Evolutionary conservation across 1,140 invertebrate genomes (phyloP), one percentile per base, ranked within the genome.

Genomic region (Heliconius eleuchia): DNA sequence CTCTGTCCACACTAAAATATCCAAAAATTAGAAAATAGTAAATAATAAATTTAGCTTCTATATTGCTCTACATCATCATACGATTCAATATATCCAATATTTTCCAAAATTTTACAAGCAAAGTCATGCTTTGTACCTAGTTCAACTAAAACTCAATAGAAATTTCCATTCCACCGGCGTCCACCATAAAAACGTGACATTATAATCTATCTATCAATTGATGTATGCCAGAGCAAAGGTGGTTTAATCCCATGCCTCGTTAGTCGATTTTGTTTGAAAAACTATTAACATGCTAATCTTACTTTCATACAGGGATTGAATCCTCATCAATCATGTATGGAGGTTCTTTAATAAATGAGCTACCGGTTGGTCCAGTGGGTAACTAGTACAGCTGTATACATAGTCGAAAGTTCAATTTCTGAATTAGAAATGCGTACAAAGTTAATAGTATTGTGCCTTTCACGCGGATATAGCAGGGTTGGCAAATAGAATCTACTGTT

Each of bases 271-370:
- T 72, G 71, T 72, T 72, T 37, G 37, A 72, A 72, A 72, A 72
- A 72, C 71, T 72, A 72, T 72, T 72, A 72, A 72, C 71, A 72
- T 72, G 37, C 71, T 72, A 72, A 72, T 72, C 71, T 72, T 42
- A 72, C 71, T 72, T 72, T 72, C 71, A 72, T 72, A n/a, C 71
- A 39, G 37, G 71, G 30, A 72, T 72, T 42, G 71, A 19, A 72
- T 19, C 16, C 18, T 72, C 71, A 72, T 72, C 37, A 72, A 72
- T 72, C 71, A 42, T 66, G 60, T 27, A 30, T 66, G 23, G 60
- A 30, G 3, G 60, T 66, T 66, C 8, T 66, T 66, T 66, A 5
- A 30, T 66, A 66, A 66, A 30, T 66, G 9, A 66, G 60, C 60
- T 66, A 66, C 60, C 5, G 9, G 60, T 66, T 66, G 60, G 27